Base-by-base conservation (phyloP, 2,797 vertebrate genomes). In the Enteromius viviparus region DNA sequence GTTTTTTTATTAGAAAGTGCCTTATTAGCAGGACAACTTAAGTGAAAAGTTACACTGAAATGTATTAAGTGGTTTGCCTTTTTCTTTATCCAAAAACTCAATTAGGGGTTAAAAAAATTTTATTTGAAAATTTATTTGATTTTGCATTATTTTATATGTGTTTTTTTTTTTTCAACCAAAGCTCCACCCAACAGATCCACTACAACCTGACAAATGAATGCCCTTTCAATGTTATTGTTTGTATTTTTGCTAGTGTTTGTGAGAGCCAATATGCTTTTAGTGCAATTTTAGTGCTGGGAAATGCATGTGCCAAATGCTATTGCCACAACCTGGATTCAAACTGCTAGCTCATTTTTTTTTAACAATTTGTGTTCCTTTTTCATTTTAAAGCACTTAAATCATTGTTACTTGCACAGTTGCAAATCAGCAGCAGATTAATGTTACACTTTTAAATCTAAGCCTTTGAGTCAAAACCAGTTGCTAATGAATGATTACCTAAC, bases 251-350 rank as follows among this genome's bases (percentile, higher is more conserved):
- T 37, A 51, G 29, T 6, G 19, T 75, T 82, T 66, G 42, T 42
- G 15, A 66, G 29, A 29, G 45, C 76, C 72, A 12, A 8, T 66
- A 47, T 14, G 19, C 77, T 81, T 34, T 83, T 72, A 76, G 37
- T 78, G 53, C 69, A 80, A 69, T 86, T 42, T 23, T 72, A 83
- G 47, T 78, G 49, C 68, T 76, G 74, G 45, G 78, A 58, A 62
- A 26, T 69, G 62, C 60, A 19, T 55, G 66, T 83, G 85, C 83
- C 83, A 81, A 78, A 83, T 83, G 68, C 42, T n/a, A n/a, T n/a
- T 86, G 80, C 84, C 68, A 82, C 40, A 81, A 76, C 78, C 45
- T 69, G 65, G 9, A 76, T 71, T 76, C 55, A 42, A 47, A 55
- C 71, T 15, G 45, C 29, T 55, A 40, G 75, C 58, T 82, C 66